Conservation (phyloP, 1,140 invertebrate species). For the Wiebesia pumilae region DNA sequence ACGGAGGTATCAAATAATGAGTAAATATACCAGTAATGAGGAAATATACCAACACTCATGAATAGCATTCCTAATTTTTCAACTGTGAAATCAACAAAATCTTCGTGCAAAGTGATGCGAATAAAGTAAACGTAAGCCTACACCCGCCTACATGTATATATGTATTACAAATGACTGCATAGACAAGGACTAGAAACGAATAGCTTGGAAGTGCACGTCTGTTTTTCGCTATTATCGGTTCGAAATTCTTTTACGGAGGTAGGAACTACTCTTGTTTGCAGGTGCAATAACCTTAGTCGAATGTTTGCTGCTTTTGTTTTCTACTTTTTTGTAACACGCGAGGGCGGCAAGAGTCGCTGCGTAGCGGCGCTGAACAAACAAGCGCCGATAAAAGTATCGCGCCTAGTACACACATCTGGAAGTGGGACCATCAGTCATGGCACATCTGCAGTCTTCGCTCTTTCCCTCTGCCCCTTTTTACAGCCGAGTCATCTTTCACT, state of each 20-base stretch:
- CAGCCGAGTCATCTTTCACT: neutral
- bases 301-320: neutral
- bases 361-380: slow-evolving; percentile 71
- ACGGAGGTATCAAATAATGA: too few relatives aligned
- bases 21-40: too few relatives aligned
- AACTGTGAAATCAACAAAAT: too few relatives aligned
- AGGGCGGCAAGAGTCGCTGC: slow-evolving; percentile 49
- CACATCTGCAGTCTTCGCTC: slow-evolving; percentile 70
- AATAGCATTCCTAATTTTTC: too few relatives aligned
- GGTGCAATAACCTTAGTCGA: slow-evolving; percentile 44
- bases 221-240: neutral
- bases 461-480: slow-evolving; percentile 50
- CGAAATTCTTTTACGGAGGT: neutral
- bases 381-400: slow-evolving; percentile 72
- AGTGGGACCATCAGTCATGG: slow-evolving; percentile 74
- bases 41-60: too few relatives aligned
- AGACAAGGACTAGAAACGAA: too few relatives aligned
- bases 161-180: too few relatives aligned
- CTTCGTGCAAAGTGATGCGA: too few relatives aligned
- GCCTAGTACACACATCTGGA: slow-evolving; percentile 74
- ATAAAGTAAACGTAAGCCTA: too few relatives aligned
- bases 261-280: neutral
- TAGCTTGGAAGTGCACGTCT: too few relatives aligned
- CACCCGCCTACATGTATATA: too few relatives aligned
- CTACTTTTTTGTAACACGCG: slow-evolving; percentile 53